phyloP scores from a whole-genome alignment of 2,113 vertebrate species.

The Tauraco erythrolophus region DNA sequence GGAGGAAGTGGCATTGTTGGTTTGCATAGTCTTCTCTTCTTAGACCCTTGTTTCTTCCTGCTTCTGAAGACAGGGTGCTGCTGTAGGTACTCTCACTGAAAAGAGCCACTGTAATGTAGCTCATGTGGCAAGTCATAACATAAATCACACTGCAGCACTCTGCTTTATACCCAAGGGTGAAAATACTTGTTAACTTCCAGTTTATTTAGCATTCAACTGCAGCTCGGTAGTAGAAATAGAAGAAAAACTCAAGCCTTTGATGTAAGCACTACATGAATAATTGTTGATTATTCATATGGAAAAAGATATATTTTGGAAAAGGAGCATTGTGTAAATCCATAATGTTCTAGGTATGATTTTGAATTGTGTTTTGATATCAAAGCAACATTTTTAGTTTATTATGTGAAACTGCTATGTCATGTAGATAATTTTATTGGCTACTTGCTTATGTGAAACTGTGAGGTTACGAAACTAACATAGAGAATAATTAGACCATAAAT shows the following conservation, averaged over 20 bases:
- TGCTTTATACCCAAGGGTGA: not conserved
- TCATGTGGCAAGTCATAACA: not conserved
- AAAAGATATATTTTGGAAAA: not conserved
- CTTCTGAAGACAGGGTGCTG: not conserved
- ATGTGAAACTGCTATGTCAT: not conserved
- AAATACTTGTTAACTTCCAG: not conserved
- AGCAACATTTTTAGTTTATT: not conserved
- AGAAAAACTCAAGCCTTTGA: not conserved
- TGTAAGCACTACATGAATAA: not conserved
- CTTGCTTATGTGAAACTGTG: not conserved
- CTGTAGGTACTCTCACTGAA: not conserved
- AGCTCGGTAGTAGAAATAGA: not conserved
- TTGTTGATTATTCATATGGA: not conserved
- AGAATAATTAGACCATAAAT: not conserved
- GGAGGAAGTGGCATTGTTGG: not conserved
- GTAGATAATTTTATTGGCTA: not conserved
- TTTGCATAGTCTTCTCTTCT: not conserved
- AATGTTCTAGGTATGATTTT: not conserved
- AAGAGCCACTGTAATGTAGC: not conserved
- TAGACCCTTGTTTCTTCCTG: not conserved
- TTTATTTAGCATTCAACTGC: not conserved
- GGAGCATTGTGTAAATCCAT: not conserved
- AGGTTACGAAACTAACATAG: not conserved
- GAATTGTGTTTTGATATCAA: not conserved
- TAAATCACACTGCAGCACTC: not conserved